Percentiles rank a stretch among this genome's conserved stretches.
These are phyloP conservation scores for Achatina immaculata DNA, from an alignment of 1,140 invertebrate species.

Conservation along the genomic window DNA sequence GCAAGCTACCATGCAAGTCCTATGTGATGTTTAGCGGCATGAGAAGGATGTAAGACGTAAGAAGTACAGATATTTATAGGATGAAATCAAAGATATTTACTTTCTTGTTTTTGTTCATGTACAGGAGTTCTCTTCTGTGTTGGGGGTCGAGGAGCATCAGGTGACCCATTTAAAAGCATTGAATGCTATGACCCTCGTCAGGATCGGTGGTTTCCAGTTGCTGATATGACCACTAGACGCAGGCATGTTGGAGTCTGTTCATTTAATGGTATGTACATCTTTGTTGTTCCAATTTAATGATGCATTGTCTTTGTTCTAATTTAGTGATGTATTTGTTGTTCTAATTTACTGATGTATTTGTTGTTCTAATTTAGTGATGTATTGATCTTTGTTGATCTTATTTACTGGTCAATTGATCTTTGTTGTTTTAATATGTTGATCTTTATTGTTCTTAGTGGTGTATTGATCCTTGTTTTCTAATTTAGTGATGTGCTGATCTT, in stretches of 20 bases:
- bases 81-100: too few relatives aligned
- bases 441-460: too few relatives aligned
- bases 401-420: constrained; percentile 57
- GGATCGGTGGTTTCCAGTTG: constrained; percentile 67
- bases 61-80: too few relatives aligned
- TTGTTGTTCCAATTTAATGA: not conserved
- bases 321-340: too few relatives aligned
- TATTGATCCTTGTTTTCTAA: not conserved
- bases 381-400: constrained; percentile 37
- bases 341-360: not conserved
- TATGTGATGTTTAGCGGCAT: too few relatives aligned
- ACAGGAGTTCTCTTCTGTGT: constrained; percentile 71
- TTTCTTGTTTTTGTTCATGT: too few relatives aligned
- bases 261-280: constrained; percentile 58
- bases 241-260: constrained; percentile 70
- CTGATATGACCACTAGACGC: constrained; percentile 68
- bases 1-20: too few relatives aligned
- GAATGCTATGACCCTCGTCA: constrained; percentile 69
- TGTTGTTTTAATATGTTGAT: not conserved
- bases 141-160: constrained; percentile 68
- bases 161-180: constrained; percentile 69
- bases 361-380: not conserved
- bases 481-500: not conserved
- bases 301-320: not conserved
- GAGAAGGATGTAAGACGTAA: too few relatives aligned